Evolutionary conservation across 2,888 invertebrate species (phyloP), one percentile per base, ranked within the genome.

Genomic region (Lochmaea crataegi): DNA sequence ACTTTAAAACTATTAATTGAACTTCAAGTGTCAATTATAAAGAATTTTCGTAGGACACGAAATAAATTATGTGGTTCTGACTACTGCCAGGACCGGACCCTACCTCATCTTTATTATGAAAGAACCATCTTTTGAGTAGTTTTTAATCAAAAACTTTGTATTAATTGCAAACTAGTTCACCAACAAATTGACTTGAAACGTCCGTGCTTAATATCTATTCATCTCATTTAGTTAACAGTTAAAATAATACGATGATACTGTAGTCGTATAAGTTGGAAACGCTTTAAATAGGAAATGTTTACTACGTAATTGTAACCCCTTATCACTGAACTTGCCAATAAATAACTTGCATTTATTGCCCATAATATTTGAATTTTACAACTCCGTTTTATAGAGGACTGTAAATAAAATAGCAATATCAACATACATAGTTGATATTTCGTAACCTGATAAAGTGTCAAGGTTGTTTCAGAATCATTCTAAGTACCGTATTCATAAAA

Each of bases 291-390:
- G 26, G 12, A 5, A 58, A 58, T 32, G 58, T 32, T 58, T 14
- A 32, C 12, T 26, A n/a, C 58, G n/a, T 58, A 58, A 58, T 38
- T 58, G 58, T 58, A 58, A 58, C 14, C 58, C 38, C 58, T 58
- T 58, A 58, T 32, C 57, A 57, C 26, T n/a, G 57, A 22, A 12
- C 26, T 26, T 32, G 32, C 58, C n/a, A 26, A 32, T 32, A 58
- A 58, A 32, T 58, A 32, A 53, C 26, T n/a, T 58, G 16, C 58
- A 32, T 38, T 58, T 58, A 58, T 58, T 58, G 32, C 32, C 26
- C 32, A 58, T 58, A 58, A 58, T 58, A 58, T 38, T 32, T 14
- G 10, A 58, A 38, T 26, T 58, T 57, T 57, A 57, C 26, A 26
- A 22, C 26, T 57, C n/a, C 22, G 22, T 57, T 57, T 58, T 58